Evolutionary conservation across 2,797 vertebrate species (phyloP).

Genomic region (Iguana delicatissima): DNA sequence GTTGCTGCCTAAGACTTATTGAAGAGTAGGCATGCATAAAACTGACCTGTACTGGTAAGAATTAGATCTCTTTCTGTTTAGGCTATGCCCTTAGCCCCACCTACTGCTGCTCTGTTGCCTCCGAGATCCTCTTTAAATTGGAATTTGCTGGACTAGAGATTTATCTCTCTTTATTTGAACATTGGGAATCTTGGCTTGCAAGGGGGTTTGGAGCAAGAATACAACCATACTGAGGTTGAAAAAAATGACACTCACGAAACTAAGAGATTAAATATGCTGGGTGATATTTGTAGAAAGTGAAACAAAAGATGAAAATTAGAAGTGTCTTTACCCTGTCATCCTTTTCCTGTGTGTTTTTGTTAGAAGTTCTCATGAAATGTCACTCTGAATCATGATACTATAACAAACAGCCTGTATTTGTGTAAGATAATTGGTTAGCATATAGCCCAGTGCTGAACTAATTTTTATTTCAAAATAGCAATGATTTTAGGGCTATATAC

Average conservation of each 20-base stretch:
- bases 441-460: accelerated
- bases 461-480: constrained; percentile 23
- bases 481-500: neutral
- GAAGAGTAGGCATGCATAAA: no score
- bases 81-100: neutral
- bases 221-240: neutral
- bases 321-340: accelerated
- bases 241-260: neutral
- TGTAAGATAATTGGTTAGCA: neutral
- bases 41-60: neutral
- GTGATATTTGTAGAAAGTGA: neutral
- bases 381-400: neutral
- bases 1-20: no score
- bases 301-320: neutral
- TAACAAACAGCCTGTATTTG: neutral
- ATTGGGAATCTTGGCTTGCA: neutral
- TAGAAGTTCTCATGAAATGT: neutral
- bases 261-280: accelerated
- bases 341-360: neutral
- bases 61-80: neutral
- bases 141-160: neutral
- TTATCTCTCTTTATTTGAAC: neutral
- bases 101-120: neutral
- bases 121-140: neutral
- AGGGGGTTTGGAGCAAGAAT: neutral